Percentiles rank a stretch among this genome's conserved stretches.
Evolutionary conservation across 2,797 vertebrate genomes (phyloP).

Genomic region (Benthosema pterotum): DNA sequence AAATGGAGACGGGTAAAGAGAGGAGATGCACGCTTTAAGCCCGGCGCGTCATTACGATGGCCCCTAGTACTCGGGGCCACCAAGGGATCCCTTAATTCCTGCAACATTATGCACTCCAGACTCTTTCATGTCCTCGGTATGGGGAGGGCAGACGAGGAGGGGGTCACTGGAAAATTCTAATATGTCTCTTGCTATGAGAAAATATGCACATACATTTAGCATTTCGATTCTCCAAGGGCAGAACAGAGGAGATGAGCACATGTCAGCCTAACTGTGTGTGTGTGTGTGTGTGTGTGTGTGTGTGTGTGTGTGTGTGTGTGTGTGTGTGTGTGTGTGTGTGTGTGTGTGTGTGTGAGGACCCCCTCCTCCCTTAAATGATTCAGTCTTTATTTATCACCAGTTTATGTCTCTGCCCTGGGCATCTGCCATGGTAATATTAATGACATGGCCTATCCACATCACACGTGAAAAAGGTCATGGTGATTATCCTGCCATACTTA

Average conservation of each 20-base stretch:
- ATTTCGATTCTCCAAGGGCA: constrained; percentile 95
- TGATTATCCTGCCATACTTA: constrained; percentile 64
- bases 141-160: constrained; percentile 59
- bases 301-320: constrained; percentile 35
- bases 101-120: constrained; percentile 95
- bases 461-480: constrained; percentile 82
- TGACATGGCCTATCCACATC: constrained; percentile 78
- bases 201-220: constrained; percentile 99
- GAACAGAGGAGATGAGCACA: constrained; percentile 91
- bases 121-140: constrained; percentile 91
- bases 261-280: constrained; percentile 74
- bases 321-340: constrained; percentile 38
- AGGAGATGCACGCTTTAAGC: constrained; percentile 86
- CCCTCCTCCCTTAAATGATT: constrained; percentile 86
- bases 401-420: constrained; percentile 85
- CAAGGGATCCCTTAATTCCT: constrained; percentile 95
- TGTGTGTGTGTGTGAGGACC: constrained; percentile 33
- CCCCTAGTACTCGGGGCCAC: constrained; percentile 89
- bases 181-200: constrained; percentile 93
- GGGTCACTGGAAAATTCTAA: constrained; percentile 90
- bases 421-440: constrained; percentile 81
- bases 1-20: constrained; percentile 69
- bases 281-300: constrained; percentile 24
- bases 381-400: constrained; percentile 88
- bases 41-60: constrained; percentile 90